Percentiles rank a stretch among this genome's conserved stretches.
phyloP scores from a whole-genome alignment of 2,797 vertebrate genomes.

The Craterocephalus amniculus region DNA sequence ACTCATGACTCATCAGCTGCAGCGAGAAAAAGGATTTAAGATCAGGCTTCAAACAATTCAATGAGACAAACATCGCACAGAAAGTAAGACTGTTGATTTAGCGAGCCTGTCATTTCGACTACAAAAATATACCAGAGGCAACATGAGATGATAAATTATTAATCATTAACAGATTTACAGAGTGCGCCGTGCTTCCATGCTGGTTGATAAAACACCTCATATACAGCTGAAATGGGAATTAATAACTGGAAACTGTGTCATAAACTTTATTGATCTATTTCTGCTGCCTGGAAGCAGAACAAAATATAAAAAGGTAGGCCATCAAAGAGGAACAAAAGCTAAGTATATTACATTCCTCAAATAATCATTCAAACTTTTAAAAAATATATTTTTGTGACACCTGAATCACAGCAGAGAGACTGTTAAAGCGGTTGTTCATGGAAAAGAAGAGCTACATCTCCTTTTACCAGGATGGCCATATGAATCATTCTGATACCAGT shows the following conservation, averaged over 20 bases:
- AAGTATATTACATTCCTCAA: too few species aligned
- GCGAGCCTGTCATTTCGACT: too few species aligned
- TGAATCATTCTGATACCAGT: background rate
- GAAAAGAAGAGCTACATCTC: background rate
- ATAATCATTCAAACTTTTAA: too few species aligned
- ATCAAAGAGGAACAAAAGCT: background rate
- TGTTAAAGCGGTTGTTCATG: too few species aligned
- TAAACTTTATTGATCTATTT: background rate
- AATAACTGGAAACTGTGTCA: background rate
- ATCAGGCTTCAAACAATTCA: background rate
- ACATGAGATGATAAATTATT: background rate
- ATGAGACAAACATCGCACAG: background rate
- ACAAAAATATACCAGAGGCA: background rate
- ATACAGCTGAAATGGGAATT: background rate
- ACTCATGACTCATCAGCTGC: conserved; percentile 9
- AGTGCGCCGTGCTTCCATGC: background rate
- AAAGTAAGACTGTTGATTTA: background rate
- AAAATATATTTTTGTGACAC: background rate
- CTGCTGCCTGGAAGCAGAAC: background rate
- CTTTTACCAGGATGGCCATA: background rate
- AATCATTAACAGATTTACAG: background rate
- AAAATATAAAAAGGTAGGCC: background rate
- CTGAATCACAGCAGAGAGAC: too few species aligned
- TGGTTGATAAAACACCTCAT: background rate
- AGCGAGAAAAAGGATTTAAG: background rate